Base-by-base conservation (phyloP, 2,113 vertebrate species). In the Nerophis ophidion region DNA sequence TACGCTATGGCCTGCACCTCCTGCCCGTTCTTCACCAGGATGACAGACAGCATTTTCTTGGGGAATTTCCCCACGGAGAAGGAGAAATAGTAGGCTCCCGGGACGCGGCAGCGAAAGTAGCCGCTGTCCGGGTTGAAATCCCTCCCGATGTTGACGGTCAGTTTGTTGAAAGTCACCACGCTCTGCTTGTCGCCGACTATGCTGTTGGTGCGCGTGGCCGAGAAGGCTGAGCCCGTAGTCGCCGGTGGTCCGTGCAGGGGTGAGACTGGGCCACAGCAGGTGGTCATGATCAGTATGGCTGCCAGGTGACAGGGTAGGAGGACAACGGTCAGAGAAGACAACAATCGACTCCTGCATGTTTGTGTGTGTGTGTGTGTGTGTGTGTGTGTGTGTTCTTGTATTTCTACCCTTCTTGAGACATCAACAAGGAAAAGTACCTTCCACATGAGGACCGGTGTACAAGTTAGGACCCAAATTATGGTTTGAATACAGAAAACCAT, bases 1-100 rank as follows among this genome's bases (percentile, higher is more conserved):
- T 87, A 92, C 0, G 80, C 91, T 5, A 91, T 90, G 5, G 87
- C 86, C 52, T 91, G 90, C 42, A 92, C 90, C 69, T 92, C 91
- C 57, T 86, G 73, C n/a, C 81, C 70, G 6, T 91, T 91, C 71
- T 91, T 91, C 60, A 91, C 88, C 76, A 92, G 77, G 47, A 91
- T 89, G 36, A 92, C 88, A 5, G 90, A 92, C 5, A 92, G 81
- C 64, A 90, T 80, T 68, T 91, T 92, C 63, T 87, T 87, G 0
- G 89, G 91, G 42, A 86, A 91, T 70, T 88, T 91, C 33, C 90
- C 91, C 63, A 90, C 83, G 0, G 90, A 88, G 71, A 87, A 90
- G 9, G 91, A 83, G 66, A 91, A 91, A 60, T 90, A 92, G 67
- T 92, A 91, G 4, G 79, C 81, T 3, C 91, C 90, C 0, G 91